Evolutionary conservation across 2,888 invertebrate genomes (phyloP).

Genomic region (Diarsia mendica): DNA sequence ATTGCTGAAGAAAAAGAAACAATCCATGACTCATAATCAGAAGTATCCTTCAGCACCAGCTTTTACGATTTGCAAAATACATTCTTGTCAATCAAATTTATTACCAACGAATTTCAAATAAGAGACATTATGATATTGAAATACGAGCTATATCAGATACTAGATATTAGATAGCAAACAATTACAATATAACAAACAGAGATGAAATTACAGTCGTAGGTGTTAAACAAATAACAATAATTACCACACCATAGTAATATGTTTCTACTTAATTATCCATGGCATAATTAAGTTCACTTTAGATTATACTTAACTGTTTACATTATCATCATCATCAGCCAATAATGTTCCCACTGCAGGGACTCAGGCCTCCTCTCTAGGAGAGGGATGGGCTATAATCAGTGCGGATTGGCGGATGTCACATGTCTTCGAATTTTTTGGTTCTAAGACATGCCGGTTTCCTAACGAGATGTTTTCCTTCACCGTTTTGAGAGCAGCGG

Average conservation of each 20-base stretch:
- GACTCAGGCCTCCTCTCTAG: no score
- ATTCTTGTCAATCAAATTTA: background rate
- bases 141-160: background rate
- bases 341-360: no score
- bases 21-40: no score
- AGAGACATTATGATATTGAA: background rate
- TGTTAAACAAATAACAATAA: background rate
- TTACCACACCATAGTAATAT: background rate
- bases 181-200: background rate
- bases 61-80: background rate
- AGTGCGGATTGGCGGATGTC: no score
- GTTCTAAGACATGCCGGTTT: no score
- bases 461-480: no score
- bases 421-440: no score
- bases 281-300: background rate
- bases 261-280: background rate
- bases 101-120: background rate
- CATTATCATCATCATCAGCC: no score
- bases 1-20: no score
- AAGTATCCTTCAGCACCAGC: no score
- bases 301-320: background rate
- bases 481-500: no score
- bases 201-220: constrained; percentile 12
- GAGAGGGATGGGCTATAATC: no score
- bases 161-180: background rate